Evolutionary conservation across 2,888 invertebrate genomes (phyloP).

Genomic region (Parapristionchus giblindavisi): DNA sequence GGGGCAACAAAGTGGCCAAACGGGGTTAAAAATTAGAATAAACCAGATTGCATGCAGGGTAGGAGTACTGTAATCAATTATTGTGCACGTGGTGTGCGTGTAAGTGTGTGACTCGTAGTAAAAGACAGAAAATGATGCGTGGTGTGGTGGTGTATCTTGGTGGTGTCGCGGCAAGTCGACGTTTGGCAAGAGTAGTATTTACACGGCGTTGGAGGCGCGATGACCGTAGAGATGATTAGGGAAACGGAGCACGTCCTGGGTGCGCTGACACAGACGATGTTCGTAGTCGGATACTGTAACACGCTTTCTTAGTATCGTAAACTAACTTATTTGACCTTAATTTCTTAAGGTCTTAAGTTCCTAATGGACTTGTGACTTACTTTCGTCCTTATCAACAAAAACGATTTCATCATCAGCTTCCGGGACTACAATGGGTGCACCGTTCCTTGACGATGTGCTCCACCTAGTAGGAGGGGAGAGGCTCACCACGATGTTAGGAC

Average conservation of each 20-base stretch:
- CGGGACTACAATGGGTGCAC: conserved; percentile 47
- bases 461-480: not conserved
- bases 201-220: conserved; percentile 32
- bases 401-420: conserved; percentile 55
- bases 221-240: conserved; percentile 24
- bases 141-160: not conserved
- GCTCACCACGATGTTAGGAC: not conserved
- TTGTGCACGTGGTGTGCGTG: conserved; percentile 5
- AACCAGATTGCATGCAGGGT: too few relatives aligned
- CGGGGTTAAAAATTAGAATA: too few relatives aligned
- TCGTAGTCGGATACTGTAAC: conserved; percentile 31
- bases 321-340: too few relatives aligned
- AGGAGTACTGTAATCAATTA: too few relatives aligned
- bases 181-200: conserved; percentile 2
- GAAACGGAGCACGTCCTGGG: not conserved
- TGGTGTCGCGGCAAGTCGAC: conserved; percentile 1
- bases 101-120: conserved; percentile 9
- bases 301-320: too few relatives aligned
- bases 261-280: not conserved
- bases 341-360: too few relatives aligned
- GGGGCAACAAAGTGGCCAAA: too few relatives aligned
- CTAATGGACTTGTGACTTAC: too few relatives aligned
- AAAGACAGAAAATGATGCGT: conserved; percentile 20
- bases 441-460: not conserved
- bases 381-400: conserved; percentile 23